A percentile compares a stretch with the other conserved stretches of the same genome.
Conservation (phyloP, 1,140 invertebrate species). For the Panagrolaimus sp. region DNA sequence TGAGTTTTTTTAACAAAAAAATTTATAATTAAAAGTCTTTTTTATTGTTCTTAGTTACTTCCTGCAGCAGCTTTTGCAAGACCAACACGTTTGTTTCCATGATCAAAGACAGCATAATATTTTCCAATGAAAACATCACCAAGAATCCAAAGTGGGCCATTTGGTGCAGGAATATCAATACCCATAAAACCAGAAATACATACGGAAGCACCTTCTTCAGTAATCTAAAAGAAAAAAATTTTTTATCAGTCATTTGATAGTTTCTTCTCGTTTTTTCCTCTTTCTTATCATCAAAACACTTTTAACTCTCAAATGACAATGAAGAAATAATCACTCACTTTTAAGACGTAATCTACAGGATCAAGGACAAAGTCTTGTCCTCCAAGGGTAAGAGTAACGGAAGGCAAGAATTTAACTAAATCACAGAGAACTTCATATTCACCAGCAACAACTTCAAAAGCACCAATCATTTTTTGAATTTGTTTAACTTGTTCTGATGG, state of each 20-base stretch:
- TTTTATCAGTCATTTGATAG: neutral
- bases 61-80: constrained; percentile 18
- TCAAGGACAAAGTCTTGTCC: constrained; percentile 30
- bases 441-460: constrained; percentile 13
- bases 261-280: neutral
- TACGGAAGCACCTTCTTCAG: constrained; percentile 32
- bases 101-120: constrained; percentile 46
- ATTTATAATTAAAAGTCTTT: no score
- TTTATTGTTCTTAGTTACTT: neutral
- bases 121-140: constrained; percentile 43
- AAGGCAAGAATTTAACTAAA: constrained; percentile 58
- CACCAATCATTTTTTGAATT: constrained; percentile 32
- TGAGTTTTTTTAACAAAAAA: no score
- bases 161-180: constrained; percentile 82
- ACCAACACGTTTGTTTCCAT: constrained; percentile 40
- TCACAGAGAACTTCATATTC: constrained; percentile 59
- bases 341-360: constrained; percentile 30
- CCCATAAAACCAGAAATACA: constrained; percentile 70
- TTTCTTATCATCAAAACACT: neutral
- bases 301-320: neutral
- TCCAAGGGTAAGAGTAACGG: constrained; percentile 25
- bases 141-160: constrained; percentile 57
- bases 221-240: constrained; percentile 8
- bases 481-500: constrained; percentile 21
- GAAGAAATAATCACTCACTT: constrained; percentile 11